These are phyloP conservation scores for Macropodus opercularis DNA, from an alignment of 2,797 vertebrate species.

Conservation along the genomic window DNA sequence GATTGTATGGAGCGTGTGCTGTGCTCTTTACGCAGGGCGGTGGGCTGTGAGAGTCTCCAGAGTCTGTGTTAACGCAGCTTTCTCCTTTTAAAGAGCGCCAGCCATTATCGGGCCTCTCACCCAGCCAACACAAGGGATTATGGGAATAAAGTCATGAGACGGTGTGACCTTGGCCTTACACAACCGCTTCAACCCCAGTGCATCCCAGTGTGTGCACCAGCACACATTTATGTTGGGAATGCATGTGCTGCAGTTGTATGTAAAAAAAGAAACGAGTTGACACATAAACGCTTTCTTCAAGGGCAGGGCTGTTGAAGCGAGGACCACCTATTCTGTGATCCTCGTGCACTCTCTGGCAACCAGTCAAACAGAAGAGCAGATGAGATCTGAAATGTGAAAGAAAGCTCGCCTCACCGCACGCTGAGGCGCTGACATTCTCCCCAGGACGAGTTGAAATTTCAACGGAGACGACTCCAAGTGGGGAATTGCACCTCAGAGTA, in stretches of 20 bases:
- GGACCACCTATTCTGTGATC: conserved; percentile 51
- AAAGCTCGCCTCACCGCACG: conserved; percentile 38
- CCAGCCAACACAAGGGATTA: conserved; percentile 72
- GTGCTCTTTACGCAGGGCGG: conserved; percentile 66
- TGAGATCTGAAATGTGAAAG: conserved; percentile 56
- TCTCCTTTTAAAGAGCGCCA: conserved; percentile 63
- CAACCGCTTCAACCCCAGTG: conserved; percentile 48
- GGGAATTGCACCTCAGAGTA: conserved; percentile 49
- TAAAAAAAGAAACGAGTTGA: conserved; percentile 47
- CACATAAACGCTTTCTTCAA: conserved; percentile 74
- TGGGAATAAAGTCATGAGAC: conserved; percentile 75
- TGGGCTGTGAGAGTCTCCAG: conserved; percentile 62
- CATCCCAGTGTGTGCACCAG: conserved; percentile 40
- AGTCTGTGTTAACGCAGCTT: conserved; percentile 67
- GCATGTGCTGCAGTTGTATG: conserved; percentile 36
- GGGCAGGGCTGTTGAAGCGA: conserved; percentile 36
- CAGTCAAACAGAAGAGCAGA: conserved; percentile 54
- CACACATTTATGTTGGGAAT: conserved; percentile 42
- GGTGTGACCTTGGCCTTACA: conserved; percentile 72
- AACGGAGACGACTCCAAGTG: conserved; percentile 42
- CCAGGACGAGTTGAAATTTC: conserved; percentile 52
- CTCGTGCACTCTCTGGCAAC: conserved; percentile 38
- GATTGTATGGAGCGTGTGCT: conserved; percentile 73
- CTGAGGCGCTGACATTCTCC: conserved; percentile 53
- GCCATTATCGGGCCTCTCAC: conserved; percentile 80